Percentiles rank a stretch among this genome's conserved stretches.
Evolutionary conservation across 2,888 invertebrate species (phyloP).

Genomic region (Drosophila gaucha): DNA sequence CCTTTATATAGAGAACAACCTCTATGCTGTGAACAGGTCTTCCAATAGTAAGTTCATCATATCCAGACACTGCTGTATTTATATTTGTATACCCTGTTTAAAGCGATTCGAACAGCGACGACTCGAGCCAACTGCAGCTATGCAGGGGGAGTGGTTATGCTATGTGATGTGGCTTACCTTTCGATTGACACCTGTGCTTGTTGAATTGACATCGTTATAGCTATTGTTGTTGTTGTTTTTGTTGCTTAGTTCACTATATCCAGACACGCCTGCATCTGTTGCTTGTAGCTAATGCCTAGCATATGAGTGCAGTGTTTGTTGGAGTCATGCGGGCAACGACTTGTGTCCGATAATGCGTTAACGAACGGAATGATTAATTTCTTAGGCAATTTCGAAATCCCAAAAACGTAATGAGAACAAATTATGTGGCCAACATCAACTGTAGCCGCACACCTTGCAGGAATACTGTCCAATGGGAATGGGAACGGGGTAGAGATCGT

Average conservation of each 20-base stretch:
- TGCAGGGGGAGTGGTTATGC: background rate
- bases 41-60: no score
- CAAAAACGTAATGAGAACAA: constrained; percentile 53
- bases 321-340: constrained; percentile 45
- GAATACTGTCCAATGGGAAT: constrained; percentile 5
- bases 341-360: constrained; percentile 54
- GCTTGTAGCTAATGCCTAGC: constrained; percentile 10
- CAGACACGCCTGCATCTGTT: background rate
- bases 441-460: constrained; percentile 14
- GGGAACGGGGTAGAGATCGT: background rate
- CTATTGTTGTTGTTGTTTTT: constrained; percentile 2
- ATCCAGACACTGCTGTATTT: no score
- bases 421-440: constrained; percentile 37
- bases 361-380: constrained; percentile 72
- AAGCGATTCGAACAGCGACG: no score
- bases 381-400: constrained; percentile 44
- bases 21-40: no score
- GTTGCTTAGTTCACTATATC: background rate
- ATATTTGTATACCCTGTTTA: no score
- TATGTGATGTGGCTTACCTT: constrained; percentile 22
- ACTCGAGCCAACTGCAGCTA: background rate
- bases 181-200: constrained; percentile 18
- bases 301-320: background rate
- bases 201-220: constrained; percentile 9
- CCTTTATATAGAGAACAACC: no score